Evolutionary conservation across 2,797 vertebrate genomes (phyloP).

Genomic region (Tragopan temminckii): DNA sequence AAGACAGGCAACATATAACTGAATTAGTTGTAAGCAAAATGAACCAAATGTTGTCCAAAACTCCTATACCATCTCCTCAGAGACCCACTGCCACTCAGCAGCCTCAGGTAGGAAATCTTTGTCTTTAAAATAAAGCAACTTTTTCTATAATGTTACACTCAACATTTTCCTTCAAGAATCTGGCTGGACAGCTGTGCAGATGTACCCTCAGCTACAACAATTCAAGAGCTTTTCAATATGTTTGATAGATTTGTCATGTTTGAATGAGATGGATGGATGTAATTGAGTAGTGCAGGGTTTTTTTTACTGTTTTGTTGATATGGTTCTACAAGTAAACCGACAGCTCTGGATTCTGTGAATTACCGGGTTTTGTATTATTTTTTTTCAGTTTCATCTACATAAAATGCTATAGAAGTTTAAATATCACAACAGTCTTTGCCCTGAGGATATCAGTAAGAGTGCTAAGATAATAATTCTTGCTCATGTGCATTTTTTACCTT

Average conservation of each 20-base stretch:
- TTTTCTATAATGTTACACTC: neutral
- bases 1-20: constrained; percentile 94
- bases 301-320: neutral
- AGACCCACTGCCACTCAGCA: constrained; percentile 91
- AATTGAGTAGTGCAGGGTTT: neutral
- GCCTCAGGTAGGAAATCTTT: constrained; percentile 87
- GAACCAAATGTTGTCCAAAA: constrained; percentile 89
- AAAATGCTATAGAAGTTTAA: neutral
- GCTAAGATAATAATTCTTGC: neutral
- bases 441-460: neutral
- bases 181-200: neutral
- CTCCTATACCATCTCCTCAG: constrained; percentile 86
- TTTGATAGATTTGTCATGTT: neutral
- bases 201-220: neutral
- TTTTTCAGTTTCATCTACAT: neutral
- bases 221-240: accelerated
- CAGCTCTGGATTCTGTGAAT: neutral
- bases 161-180: neutral
- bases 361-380: neutral
- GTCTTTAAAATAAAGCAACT: neutral
- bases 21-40: constrained; percentile 93
- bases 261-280: neutral
- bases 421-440: neutral
- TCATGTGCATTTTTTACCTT: neutral
- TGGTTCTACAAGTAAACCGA: neutral